These are phyloP conservation scores for Theonella swinhoei DNA, from an alignment of 37 sponge, comb jelly and placozoan genomes.

Conservation along the genomic window DNA sequence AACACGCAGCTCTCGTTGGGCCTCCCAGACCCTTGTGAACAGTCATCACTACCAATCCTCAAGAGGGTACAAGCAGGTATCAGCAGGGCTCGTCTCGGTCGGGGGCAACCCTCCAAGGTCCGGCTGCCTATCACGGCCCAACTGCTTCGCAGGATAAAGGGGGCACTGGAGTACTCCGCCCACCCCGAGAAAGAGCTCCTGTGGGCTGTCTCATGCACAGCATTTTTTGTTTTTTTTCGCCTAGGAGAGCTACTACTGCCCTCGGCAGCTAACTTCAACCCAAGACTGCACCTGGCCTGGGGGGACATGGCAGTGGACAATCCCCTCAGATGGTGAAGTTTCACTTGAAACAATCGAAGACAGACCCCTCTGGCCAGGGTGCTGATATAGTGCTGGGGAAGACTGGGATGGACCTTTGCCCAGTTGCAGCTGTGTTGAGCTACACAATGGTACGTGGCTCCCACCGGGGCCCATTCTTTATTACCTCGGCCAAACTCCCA, in stretches of 20 bases:
- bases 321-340: no score
- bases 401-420: background rate
- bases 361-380: slow-evolving; percentile 5
- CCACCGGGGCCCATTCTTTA: slow-evolving; percentile 5
- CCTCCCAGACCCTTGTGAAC: slow-evolving; percentile 13
- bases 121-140: slow-evolving; percentile 1
- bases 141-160: background rate
- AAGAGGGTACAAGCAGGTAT: slow-evolving; percentile 6
- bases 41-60: slow-evolving; percentile 10
- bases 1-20: slow-evolving; percentile 8
- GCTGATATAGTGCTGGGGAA: slow-evolving; percentile 4
- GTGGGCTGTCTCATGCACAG: slow-evolving; percentile 37
- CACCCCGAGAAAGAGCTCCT: background rate
- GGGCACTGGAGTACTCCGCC: background rate
- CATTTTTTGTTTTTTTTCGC: slow-evolving; percentile 56
- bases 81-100: background rate
- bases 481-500: no score
- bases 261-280: slow-evolving; percentile 1
- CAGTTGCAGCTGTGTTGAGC: background rate
- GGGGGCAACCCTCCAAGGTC: background rate
- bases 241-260: slow-evolving; percentile 30
- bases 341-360: slow-evolving; percentile 10
- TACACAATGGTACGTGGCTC: background rate
- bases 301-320: slow-evolving; percentile 5
- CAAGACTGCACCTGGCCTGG: background rate